Base-by-base conservation (phyloP, 1,140 invertebrate genomes). In the Drosophila erecta region DNA sequence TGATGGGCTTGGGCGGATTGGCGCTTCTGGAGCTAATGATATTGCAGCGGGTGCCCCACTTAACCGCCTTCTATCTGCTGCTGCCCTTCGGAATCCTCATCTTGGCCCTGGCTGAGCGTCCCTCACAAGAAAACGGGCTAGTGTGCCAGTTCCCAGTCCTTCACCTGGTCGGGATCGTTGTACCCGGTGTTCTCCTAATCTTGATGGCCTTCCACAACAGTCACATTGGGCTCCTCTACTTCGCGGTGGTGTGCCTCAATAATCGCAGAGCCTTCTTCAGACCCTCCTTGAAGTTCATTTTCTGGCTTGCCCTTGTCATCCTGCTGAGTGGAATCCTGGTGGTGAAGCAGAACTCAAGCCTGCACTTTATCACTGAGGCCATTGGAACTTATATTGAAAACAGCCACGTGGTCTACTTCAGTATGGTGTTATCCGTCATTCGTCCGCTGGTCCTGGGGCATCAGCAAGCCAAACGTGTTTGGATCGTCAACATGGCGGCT, bases 291-390 rank as follows among this genome's bases (percentile, higher is more conserved):
- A 76, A 76, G n/a, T 62, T 91, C 2, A 56, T 62, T 35, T 17
- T 74, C 0, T 86, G 90, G 85, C 38, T 81, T 0, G 2, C 20
- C 0, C 37, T 91, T 4, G 70, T 77, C n/a, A 6, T 65, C 0
- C 8, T 67, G 12, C 55, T 96, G 11, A 41, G 73, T 10, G 46
- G 93, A 93, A 38, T 70, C 20, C 97, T 97, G 92, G 96, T 97
- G 15, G 79, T 96, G 12, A 94, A 95, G n/a, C 66, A 56, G 11
- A 70, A 56, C 12, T 0, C 35, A 1, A 17, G 30, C 4, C 24
- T 47, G 17, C 11, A 41, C 71, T 49, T 53, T 5, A 92, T 93
- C 10, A 17, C 27, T 6, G 4, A 47, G 10, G 15, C 8, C 5
- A 56, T 67, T 5, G 2, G n/a, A 0, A 20, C 4, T 12, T 35